A percentile compares a stretch with the other conserved stretches of the same genome.
These are phyloP conservation scores for Sebastes steindachneri DNA, from an alignment of 2,797 vertebrate genomes.

Conservation along the genomic window DNA sequence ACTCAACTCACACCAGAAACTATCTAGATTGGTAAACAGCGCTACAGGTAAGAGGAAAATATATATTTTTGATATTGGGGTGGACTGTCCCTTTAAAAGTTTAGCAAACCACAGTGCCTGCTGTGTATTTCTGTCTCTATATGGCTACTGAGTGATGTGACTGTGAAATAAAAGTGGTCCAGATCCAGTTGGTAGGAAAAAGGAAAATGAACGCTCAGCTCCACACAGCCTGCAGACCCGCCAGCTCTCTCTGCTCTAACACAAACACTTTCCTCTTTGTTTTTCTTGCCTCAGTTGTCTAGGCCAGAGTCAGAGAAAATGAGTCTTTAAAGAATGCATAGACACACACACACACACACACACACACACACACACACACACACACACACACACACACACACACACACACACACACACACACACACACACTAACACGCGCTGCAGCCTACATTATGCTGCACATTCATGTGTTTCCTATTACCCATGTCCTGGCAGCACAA, in stretches of 20 bases:
- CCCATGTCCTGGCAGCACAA: slow-evolving; percentile 56
- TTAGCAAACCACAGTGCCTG: slow-evolving; percentile 12
- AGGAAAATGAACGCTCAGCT: slow-evolving; percentile 43
- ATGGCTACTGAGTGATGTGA: slow-evolving; percentile 28
- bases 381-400: not conserved
- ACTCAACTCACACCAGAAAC: no score
- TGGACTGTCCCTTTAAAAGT: not conserved
- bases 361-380: not conserved
- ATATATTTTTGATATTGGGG: no score
- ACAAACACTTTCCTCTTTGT: slow-evolving; percentile 54
- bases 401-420: slow-evolving; percentile 8
- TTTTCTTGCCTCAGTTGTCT: slow-evolving; percentile 60
- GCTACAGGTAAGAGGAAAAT: no score
- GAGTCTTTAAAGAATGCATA: slow-evolving; percentile 47
- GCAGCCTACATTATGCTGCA: slow-evolving; percentile 8
- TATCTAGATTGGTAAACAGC: no score
- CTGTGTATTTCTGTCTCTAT: slow-evolving; percentile 18
- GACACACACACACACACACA: not conserved
- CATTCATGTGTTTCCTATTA: slow-evolving; percentile 76
- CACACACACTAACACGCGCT: not conserved
- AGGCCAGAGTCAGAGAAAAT: slow-evolving; percentile 40
- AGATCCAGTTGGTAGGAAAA: slow-evolving; percentile 41
- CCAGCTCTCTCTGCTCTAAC: slow-evolving; percentile 51
- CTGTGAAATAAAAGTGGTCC: slow-evolving; percentile 42
- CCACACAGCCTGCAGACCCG: slow-evolving; percentile 36